phyloP scores from a whole-genome alignment of 2,888 invertebrate species.

The Maniola hyperantus region DNA sequence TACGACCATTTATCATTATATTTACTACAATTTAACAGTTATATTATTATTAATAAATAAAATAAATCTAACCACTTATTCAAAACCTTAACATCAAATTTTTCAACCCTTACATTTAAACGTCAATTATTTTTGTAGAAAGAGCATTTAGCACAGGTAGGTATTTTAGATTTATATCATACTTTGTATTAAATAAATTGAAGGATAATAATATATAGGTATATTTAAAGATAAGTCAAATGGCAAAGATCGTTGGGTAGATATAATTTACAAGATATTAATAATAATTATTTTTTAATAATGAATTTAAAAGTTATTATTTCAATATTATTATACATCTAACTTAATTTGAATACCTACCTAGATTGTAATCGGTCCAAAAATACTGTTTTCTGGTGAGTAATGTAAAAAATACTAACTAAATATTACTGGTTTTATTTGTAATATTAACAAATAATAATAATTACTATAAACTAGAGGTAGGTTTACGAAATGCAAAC shows the following conservation, averaged over 20 bases:
- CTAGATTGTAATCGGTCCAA: not conserved
- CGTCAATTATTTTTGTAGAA: slow-evolving; percentile 55
- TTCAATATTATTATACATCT: not conserved
- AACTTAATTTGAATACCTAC: not conserved
- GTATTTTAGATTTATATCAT: slow-evolving; percentile 7
- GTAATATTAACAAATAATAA: not conserved
- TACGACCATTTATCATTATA: slow-evolving; percentile 62
- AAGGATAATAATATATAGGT: too few species aligned
- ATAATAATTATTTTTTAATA: too few species aligned
- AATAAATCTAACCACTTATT: slow-evolving; percentile 58
- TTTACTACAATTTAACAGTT: slow-evolving; percentile 68
- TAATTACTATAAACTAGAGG: not conserved
- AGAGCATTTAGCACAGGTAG: slow-evolving; percentile 22
- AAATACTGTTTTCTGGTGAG: not conserved
- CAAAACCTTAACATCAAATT: slow-evolving; percentile 61
- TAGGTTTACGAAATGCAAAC: slow-evolving; percentile 14
- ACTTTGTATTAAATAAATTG: not conserved
- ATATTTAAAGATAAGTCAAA: too few species aligned
- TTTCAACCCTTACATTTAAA: slow-evolving; percentile 58
- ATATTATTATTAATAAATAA: slow-evolving; percentile 44
- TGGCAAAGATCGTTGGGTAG: too few species aligned
- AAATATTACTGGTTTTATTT: not conserved
- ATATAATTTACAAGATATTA: too few species aligned
- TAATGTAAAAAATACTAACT: not conserved
- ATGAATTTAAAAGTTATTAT: not conserved